Evolutionary conservation across 1,140 invertebrate species (phyloP), one percentile per base, ranked within the genome.

Genomic region (Lordiphosa collinella): DNA sequence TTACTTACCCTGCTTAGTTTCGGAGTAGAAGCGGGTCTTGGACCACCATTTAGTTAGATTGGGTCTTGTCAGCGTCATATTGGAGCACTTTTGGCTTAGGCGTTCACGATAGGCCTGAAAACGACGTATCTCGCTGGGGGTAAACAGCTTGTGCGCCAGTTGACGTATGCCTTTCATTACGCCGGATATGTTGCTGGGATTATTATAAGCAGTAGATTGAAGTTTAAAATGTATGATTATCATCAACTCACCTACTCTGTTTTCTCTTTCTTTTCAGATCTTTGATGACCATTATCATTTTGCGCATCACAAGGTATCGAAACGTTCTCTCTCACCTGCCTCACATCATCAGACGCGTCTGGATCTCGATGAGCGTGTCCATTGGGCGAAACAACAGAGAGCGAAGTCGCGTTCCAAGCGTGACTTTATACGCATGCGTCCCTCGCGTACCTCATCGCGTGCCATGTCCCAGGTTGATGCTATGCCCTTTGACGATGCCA

Each of bases 271-370:
- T 38, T 92, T 92, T 3, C 91, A 96, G 95, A 95, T 96, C 87
- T 92, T 94, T 70, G 92, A 92, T 68, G 93, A 95, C 86, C 93
- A 95, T 89, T 96, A 95, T 88, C 94, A 96, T 87, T 94, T 97
- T 88, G 92, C 93, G 63, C 95, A 96, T 89, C 90, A 91, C 66
- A 91, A 91, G 38, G 92, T 97, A 37, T 89, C 91, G 40, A 94
- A 95, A 87, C 90, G 96, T 68, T 97, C 95, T 3, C 60, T 92
- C 51, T 89, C 91, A 8, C 93, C 94, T 12, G 92, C 93, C 71
- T 82, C 90, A 46, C 91, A 92, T 35, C 93, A 95, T 74, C 93
- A 94, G 86, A 89, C 90, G 47, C 91, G 90, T 56, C 90, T 96
- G 13, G 90, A 92, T 47, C 90, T 91, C 13, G 95, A 96, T 87